A percentile compares a stretch with the other conserved stretches of the same genome.
Evolutionary conservation across 2,888 invertebrate species (phyloP).

Genomic region (Ganaspis brasiliensis): DNA sequence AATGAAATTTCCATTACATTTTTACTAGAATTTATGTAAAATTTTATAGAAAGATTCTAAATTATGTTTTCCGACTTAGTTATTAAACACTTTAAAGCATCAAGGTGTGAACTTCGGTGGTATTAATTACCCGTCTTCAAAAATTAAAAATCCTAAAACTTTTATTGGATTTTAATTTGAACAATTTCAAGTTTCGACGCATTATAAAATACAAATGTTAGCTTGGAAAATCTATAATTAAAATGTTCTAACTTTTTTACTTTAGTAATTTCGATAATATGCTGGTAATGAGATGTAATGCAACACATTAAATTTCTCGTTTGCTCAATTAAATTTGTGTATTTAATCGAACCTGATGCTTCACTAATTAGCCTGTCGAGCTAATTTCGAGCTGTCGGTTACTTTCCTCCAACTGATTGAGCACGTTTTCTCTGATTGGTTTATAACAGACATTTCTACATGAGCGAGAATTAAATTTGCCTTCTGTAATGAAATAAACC

Average conservation of each 20-base stretch:
- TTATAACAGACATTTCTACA: not conserved
- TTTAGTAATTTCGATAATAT: not conserved
- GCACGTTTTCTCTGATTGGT: conserved; percentile 22
- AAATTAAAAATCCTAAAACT: too few relatives aligned
- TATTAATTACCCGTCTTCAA: too few relatives aligned
- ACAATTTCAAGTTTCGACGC: too few relatives aligned
- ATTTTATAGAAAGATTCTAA: too few relatives aligned
- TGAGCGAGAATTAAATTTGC: conserved; percentile 4
- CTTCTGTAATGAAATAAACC: not conserved
- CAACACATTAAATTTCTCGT: not conserved
- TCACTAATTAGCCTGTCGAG: conserved; percentile 38
- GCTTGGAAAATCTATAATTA: too few relatives aligned
- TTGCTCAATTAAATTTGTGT: conserved; percentile 26
- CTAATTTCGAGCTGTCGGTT: conserved; percentile 22
- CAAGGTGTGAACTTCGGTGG: too few relatives aligned
- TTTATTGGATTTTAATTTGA: too few relatives aligned
- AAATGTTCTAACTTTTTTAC: not conserved
- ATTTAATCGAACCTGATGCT: conserved; percentile 41
- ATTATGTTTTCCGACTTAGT: too few relatives aligned
- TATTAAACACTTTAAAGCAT: too few relatives aligned
- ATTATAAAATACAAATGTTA: too few relatives aligned
- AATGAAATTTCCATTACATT: too few relatives aligned
- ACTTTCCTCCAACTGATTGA: conserved; percentile 27
- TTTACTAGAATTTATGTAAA: too few relatives aligned
- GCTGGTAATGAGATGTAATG: not conserved